Evolutionary conservation across 2,113 vertebrate genomes (phyloP), one percentile per base, ranked within the genome.

Genomic region (Cichladusa arquata): DNA sequence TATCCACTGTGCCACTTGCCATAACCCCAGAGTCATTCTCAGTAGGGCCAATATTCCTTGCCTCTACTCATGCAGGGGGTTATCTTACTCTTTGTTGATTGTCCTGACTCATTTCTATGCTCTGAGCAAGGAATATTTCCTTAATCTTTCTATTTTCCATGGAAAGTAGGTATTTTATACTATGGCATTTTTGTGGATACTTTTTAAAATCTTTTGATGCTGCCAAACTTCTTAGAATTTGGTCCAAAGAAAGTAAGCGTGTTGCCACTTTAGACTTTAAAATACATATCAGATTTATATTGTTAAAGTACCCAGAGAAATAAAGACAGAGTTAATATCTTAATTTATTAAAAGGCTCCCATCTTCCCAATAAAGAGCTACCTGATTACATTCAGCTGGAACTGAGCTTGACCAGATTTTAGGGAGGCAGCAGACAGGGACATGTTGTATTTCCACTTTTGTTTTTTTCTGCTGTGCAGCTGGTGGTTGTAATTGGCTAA

Each of bases 231-330:
- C 34, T 62, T 48, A 36, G 50, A 51, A 51, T 28, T 51, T 51
- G 50, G 50, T 60, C 19, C 5, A 31, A 77, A 58, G 19, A 56
- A 80, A 53, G 2, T 33, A 76, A 88, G 9, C 0, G 0, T 61
- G 7, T 79, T 47, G 29, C 48, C 20, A 48, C 28, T 5, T 48
- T 64, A 60, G 20, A 64, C 19, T 56, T 67, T 19, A 78, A 77
- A 81, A 47, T 67, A 44, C 26, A 5, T 20, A 13, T 42, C 11
- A 48, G 6, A 40, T 54, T 14, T 64, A 26, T 45, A 58, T 17
- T 56, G 22, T 33, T 38, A 54, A 90, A 54, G 9, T 61, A 65
- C 78, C 29, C n/a, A 64, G 25, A 78, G 26, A 48, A 88, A 92
- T 31, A 81, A 92, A 88, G 6, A 14, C 33, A 80, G 12, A 51